Base-by-base conservation (phyloP, 2,113 vertebrate species). In the Albula glossodonta region DNA sequence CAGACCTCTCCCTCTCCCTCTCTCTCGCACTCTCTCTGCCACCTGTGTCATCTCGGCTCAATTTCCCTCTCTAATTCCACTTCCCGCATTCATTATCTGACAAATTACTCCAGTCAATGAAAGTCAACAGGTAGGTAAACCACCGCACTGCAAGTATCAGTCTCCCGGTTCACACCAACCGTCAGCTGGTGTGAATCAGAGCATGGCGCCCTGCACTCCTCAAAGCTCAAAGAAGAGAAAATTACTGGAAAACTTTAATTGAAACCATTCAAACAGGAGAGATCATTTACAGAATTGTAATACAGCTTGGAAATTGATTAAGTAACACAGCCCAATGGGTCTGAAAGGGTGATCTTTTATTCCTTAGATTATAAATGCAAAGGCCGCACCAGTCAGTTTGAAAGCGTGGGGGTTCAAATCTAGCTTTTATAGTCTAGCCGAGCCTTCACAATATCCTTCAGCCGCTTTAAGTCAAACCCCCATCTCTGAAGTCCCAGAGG, bases 191-290 rank as follows among this genome's bases (percentile, higher is more conserved):
- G 9, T 17, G 22, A 9, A n/a, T 80, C 13, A 56, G 7, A 79
- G 78, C 49, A 15, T 5, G 78, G 15, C n/a, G 2, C 8, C 13
- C 13, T 22, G 17, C 4, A 50, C 50, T 22, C 84, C 52, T 41
- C 31, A 41, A 41, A 10, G 52, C 84, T 85, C 52, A 22, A 51
- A 19, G 83, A 3, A 13, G 48, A 31, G 53, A 56, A 79, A 78
- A 63, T 15, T 56, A 80, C 50, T 81, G 51, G 48, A 17, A 78
- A 85, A 81, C 50, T 56, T 80, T 85, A 63, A 85, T 60, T 80
- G 53, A 85, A 85, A 63, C 52, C 56, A 17, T 31, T 53, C 13
- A 48, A 81, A 50, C 84, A 8, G 12, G 84, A 56, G 48, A 85
- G 81, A 81, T 85, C 78, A 85, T 51, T 17, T 22, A 53, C n/a